Base-by-base conservation (phyloP, 1,140 invertebrate genomes). In the Dysdera silvatica region DNA sequence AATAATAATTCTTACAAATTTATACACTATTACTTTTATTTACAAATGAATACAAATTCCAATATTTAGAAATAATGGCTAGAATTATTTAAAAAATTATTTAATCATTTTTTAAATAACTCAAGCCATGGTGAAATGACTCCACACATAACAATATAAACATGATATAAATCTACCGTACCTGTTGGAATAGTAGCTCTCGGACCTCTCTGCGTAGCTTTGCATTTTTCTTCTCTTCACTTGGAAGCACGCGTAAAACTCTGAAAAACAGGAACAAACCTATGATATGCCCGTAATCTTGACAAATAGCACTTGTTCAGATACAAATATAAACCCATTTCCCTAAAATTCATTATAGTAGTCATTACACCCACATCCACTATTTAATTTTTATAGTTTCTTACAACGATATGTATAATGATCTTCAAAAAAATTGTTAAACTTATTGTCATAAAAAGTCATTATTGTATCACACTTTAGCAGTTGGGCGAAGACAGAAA, bases 161-260 rank as follows among this genome's bases (percentile, higher is more conserved):
- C 20, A 20, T 32, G 10, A 55, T 18, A 28, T 3, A 45, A 20
- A 28, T 53, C 40, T 18, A 32, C 26, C 33, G 24, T 20, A 65
- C 63, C 18, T 57, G 47, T 35, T 64, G 61, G 52, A 58, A 64
- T 20, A 64, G 43, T 43, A 57, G 57, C 52, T 65, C 49, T 57
- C 53, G 31, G 6, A 47, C 64, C 28, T 66, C 64, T 52, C 33
- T 61, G 28, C 57, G 48, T 26, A 55, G 61, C 26, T 61, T 61
- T 61, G 51, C 52, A 28, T 51, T 37, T 35, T 52, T 61, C 20
- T 53, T 66, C 31, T 66, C 51, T 52, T 66, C 64, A 51, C 57
- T 58, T 20, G 64, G 57, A 41, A 66, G 61, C 2, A 66, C 58
- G 32, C 64, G 18, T 18, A 66, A 48, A 37, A n/a, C n/a, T 45